These are phyloP conservation scores for Prunella strophiata DNA, from an alignment of 2,797 vertebrate species.

Conservation along the genomic window DNA sequence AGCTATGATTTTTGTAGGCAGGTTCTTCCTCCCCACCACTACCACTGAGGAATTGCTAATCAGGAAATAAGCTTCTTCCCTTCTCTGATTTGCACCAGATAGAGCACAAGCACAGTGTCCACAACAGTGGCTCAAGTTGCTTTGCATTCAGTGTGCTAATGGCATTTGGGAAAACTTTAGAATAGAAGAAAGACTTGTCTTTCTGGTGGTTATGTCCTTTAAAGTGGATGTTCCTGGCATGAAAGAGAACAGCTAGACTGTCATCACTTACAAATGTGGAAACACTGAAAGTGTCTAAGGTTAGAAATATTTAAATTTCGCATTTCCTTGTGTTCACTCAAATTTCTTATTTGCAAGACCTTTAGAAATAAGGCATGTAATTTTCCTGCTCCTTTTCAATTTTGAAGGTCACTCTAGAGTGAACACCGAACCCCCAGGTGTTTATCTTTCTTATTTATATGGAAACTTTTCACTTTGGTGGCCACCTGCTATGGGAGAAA, in stretches of 20 bases:
- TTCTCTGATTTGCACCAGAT: not conserved
- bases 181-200: not conserved
- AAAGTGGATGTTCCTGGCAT: not conserved
- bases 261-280: not conserved
- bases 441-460: not conserved
- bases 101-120: not conserved
- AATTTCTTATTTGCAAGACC: not conserved
- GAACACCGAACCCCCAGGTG: not conserved
- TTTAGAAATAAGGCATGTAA: not conserved
- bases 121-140: not conserved
- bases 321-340: not conserved
- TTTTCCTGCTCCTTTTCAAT: not conserved
- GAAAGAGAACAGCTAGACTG: not conserved
- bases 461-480: not conserved
- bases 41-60: not conserved
- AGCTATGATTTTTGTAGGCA: conserved; percentile 22
- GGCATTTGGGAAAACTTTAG: not conserved
- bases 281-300: not conserved
- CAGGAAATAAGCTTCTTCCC: not conserved
- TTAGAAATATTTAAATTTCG: not conserved
- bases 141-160: not conserved
- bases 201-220: not conserved
- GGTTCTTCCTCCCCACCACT: not conserved
- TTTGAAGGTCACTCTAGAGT: not conserved
- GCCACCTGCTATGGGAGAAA: not conserved